Evolutionary conservation across 2,113 vertebrate species (phyloP).

Genomic region (Corythornis vintsioides): DNA sequence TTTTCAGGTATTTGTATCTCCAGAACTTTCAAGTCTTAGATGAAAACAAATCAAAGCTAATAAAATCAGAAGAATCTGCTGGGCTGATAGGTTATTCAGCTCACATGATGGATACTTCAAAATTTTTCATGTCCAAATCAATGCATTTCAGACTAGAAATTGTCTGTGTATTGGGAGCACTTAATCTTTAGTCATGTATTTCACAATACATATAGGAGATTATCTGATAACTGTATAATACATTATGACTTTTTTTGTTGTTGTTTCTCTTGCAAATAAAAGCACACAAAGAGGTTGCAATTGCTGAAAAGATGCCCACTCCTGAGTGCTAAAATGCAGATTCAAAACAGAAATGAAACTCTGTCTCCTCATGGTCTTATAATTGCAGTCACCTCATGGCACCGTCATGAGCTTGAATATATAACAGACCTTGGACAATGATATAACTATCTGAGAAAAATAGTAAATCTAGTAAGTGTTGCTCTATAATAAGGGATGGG

Average conservation of each 20-base stretch:
- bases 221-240: background rate
- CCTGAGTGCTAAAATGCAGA: background rate
- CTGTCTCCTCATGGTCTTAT: background rate
- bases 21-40: background rate
- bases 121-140: background rate
- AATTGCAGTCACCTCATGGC: constrained; percentile 8
- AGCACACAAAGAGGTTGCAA: background rate
- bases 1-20: background rate
- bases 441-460: background rate
- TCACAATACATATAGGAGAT: background rate
- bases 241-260: background rate
- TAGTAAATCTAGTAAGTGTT: background rate
- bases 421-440: constrained; percentile 9
- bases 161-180: background rate
- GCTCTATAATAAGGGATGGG: background rate
- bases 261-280: constrained; percentile 12
- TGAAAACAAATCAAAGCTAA: background rate
- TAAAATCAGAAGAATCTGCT: background rate
- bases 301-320: background rate
- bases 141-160: background rate
- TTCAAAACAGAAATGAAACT: background rate
- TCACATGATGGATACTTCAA: background rate
- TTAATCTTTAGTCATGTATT: constrained; percentile 24
- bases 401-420: background rate
- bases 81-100: background rate